Conservation (phyloP, 2,797 vertebrate genomes). For the Podarcis lilfordi region DNA sequence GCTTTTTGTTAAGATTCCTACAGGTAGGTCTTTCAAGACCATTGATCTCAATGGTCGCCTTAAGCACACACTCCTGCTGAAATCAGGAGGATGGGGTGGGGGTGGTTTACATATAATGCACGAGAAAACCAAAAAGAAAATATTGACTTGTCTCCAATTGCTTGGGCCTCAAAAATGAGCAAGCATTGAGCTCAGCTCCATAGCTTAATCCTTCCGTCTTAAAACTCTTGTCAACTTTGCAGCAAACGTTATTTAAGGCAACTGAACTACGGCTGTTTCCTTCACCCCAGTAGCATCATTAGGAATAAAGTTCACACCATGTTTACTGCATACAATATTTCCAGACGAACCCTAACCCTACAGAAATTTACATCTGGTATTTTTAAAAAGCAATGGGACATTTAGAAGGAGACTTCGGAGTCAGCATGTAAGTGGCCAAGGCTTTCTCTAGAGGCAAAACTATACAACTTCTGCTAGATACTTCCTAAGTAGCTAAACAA, state of each 20-base stretch:
- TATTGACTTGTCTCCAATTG: background rate
- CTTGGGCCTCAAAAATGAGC: background rate
- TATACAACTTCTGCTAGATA: background rate
- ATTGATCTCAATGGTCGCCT: background rate
- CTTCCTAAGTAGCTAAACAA: background rate
- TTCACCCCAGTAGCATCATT: slow-evolving; percentile 1
- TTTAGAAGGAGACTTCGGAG: background rate
- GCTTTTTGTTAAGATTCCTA: background rate
- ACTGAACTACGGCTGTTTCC: background rate
- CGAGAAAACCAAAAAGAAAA: background rate
- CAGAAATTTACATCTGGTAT: background rate
- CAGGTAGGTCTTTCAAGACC: background rate
- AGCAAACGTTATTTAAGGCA: slow-evolving; percentile 15
- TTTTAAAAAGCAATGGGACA: background rate
- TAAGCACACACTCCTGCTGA: background rate
- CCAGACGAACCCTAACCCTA: background rate
- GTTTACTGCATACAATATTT: background rate
- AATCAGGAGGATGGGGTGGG: background rate
- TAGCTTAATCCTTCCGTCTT: background rate
- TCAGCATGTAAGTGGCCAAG: background rate
- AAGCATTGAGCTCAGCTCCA: background rate
- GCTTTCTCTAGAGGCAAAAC: background rate
- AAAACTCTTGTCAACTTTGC: slow-evolving; percentile 9
- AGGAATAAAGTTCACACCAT: background rate
- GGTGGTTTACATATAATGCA: background rate